These are phyloP conservation scores for Crax fasciolata DNA, from an alignment of 2,797 vertebrate species.

Conservation along the genomic window DNA sequence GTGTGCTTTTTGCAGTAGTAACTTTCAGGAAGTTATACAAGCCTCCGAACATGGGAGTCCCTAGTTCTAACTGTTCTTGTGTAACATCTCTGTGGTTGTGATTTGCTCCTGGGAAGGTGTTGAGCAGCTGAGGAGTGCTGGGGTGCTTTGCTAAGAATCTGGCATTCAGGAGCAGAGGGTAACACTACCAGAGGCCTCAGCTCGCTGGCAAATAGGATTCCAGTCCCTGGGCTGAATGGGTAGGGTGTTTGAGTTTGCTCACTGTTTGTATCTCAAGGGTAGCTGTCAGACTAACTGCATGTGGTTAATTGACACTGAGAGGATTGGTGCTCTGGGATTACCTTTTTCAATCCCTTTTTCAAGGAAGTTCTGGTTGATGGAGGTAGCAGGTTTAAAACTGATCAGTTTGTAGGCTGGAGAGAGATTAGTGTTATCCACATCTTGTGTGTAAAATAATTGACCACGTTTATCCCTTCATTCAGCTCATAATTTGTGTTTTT, in stretches of 20 bases:
- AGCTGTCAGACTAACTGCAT: neutral
- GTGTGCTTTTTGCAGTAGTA: neutral
- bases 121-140: neutral
- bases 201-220: neutral
- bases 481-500: neutral
- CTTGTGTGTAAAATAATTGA: neutral
- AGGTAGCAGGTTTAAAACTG: neutral
- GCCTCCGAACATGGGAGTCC: neutral
- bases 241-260: neutral
- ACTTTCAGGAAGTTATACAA: neutral
- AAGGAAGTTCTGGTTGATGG: neutral
- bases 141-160: rapidly evolving
- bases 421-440: rapidly evolving
- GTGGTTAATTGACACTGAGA: neutral
- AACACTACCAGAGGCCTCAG: neutral
- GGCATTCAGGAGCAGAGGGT: neutral
- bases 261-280: neutral
- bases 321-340: neutral
- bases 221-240: neutral
- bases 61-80: rapidly evolving
- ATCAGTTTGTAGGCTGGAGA: rapidly evolving
- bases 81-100: neutral
- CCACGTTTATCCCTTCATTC: neutral
- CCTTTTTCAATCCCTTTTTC: neutral
- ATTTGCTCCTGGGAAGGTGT: neutral